Conservation (phyloP, 92 coral and sea anemone genomes). For the Phenganax marumi region DNA sequence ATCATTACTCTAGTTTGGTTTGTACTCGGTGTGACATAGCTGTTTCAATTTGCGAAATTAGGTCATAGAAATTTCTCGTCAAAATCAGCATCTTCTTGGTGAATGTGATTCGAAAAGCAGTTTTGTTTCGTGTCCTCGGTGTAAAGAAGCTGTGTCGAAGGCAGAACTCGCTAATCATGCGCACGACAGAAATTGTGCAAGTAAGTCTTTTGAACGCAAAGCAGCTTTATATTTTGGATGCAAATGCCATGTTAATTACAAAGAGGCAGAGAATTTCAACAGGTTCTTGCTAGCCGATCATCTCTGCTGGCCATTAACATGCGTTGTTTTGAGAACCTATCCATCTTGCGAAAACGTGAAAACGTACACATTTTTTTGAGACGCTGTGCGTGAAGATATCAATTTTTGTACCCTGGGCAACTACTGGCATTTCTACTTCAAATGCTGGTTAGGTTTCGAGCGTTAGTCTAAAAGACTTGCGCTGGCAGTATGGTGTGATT, state of each 20-base stretch:
- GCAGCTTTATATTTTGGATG: not conserved
- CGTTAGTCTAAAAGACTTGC: too few species aligned
- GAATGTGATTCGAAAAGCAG: constrained; percentile 87
- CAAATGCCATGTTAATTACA: not conserved
- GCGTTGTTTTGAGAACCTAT: too few species aligned
- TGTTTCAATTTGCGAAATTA: not conserved
- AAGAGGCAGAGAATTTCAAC: not conserved
- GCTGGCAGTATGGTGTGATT: too few species aligned
- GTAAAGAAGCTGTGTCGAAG: constrained; percentile 80
- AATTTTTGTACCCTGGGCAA: too few species aligned
- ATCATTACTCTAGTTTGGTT: not conserved
- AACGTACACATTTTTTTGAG: too few species aligned
- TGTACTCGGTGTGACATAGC: too few species aligned
- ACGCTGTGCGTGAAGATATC: too few species aligned
- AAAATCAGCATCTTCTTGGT: constrained; percentile 75
- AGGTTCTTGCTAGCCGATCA: not conserved
- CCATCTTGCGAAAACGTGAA: too few species aligned
- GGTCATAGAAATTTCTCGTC: constrained; percentile 92
- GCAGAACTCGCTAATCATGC: constrained; percentile 76
- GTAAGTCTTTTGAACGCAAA: constrained; percentile 28
- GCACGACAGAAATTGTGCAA: constrained; percentile 65
- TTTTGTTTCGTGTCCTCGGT: constrained; percentile 79
- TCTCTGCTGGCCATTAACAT: too few species aligned
- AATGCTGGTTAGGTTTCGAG: too few species aligned
- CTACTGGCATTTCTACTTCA: too few species aligned